Evolutionary conservation across 2,113 vertebrate genomes (phyloP), one percentile per base, ranked within the genome.

Genomic region (Trichechus manatus): DNA sequence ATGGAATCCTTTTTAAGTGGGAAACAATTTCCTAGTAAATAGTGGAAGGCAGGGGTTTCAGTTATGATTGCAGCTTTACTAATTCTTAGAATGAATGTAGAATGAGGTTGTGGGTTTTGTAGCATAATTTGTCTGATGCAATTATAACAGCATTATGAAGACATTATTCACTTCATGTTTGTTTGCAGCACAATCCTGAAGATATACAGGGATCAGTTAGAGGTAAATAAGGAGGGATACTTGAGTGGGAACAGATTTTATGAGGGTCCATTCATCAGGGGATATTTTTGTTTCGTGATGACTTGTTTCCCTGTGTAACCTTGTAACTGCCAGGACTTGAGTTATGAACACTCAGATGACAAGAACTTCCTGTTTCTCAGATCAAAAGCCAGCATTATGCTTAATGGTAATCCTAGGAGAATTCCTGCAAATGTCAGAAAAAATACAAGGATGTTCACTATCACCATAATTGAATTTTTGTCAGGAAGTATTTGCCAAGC

Each of bases 11-110:
- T 80, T 91, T 95, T 92, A 79, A 92, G 22, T 91, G 39, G 47
- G 19, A 78, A 89, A 78, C 61, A 72, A 33, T 74, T 96, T 79
- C 36, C 15, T 95, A 80, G 78, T 91, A 87, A 94, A 31, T 78
- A 90, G 56, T 47, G 1, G 4, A 42, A 63, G 44, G 4, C 39
- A 77, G 20, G 31, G 56, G 4, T 31, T 88, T 53, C 74, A 72
- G 4, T 72, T 79, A 61, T 47, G 77, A 63, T 66, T 47, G 75
- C 11, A 80, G 3, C 33, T 93, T 3, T 19, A 31, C 47, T 44
- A 20, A 87, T 68, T 87, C 61, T 83, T 87, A 79, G 44, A 64
- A 74, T 84, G 29, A 91, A 31, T 63, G 53, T 33, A 78, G 61
- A 74, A 39, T 66, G 63, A 87, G 59, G 19, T 15, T 22, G 74